Base-by-base conservation (phyloP, 2,113 vertebrate genomes). In the Ascaphus truei region DNA sequence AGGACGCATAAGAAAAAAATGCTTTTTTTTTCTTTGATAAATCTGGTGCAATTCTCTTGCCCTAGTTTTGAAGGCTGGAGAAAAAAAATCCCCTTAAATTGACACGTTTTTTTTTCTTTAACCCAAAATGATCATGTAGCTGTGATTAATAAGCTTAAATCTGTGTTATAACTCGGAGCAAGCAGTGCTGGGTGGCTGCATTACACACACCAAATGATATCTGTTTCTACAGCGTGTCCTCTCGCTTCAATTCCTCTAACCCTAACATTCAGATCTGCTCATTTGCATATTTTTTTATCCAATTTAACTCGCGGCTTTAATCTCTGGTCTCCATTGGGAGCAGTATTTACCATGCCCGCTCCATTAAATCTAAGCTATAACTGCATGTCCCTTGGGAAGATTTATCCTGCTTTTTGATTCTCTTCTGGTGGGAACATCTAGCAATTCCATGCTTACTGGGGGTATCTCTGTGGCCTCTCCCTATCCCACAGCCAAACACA, bases 291-390 rank as follows among this genome's bases (percentile, higher is more conserved):
- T 47, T 23, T 47, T 56, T 57, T 29, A 68, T 68, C 64, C 64
- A 47, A 68, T 68, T 68, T 68, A 68, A 56, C 64, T 57, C 26
- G 52, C 64, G 22, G 64, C 64, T 56, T 57, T 68, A 68, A 57
- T 57, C 52, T 57, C 12, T 52, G 33, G 56, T 56, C 53, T 57
- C 65, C 53, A 43, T 59, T 68, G 65, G 65, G 65, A 68, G n/a
- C 55, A 68, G 65, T 30, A 59, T 68, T 68, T 68, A 68, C 65
- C 41, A 30, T 58, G 39, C 65, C 50, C 53, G 65, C 65, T 68
- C 65, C 53, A 68, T 68, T 68, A 59, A 58, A 57, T 59, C 55
- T 15, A 53, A 59, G 65, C 65, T 57, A 55, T 29, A 66, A 56
- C 34, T 15, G 18, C 25, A 36, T 16, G 63, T 51, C 50, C 20